Evolutionary conservation across 2,113 vertebrate species (phyloP), one percentile per base, ranked within the genome.

Genomic region (Pseudolaguvia tuberculata): DNA sequence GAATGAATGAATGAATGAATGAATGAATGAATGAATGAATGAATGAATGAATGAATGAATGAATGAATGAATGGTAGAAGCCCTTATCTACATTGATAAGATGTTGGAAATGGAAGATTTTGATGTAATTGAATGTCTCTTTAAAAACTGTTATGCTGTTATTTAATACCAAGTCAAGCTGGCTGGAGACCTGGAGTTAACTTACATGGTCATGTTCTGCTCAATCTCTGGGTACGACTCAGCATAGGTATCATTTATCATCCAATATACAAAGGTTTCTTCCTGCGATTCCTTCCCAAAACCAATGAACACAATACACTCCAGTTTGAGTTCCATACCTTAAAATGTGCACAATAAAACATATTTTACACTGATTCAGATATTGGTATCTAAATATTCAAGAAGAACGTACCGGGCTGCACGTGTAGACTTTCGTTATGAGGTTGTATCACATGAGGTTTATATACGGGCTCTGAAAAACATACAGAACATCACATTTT

Each of bases 231-330:
- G 29, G 58, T 70, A 62, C 12, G 0, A 0, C 0, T 31, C 21
- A 18, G 0, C 45, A 5, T 15, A 77, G 27, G 14, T 10, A n/a
- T 55, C 1, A 53, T 77, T 70, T 62, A 77, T 27, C 5, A 39
- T 62, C 75, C 75, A 77, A 21, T 77, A 77, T 2, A 63, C 27
- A n/a, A 10, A 7, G 4, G 21, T 55, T 47, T 70, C 74, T 8
- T 1, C 0, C 10, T 12, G 1, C 0, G 5, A 8, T 6, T 77
- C 48, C 17, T 55, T 48, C 42, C 21, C 51, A 45, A 20, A 27
- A 53, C 75, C 75, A 63, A 70, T 77, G 1, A 70, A 62, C 18
- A 63, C 57, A 2, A 1, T 61, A 39, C 75, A 77, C 4, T 77
- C 67, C 67, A 77, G 4, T 20, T 62, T 55, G 5, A 58, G 29